Evolutionary conservation across 1,140 invertebrate species (phyloP).

Genomic region (Oryctes rhinoceros): DNA sequence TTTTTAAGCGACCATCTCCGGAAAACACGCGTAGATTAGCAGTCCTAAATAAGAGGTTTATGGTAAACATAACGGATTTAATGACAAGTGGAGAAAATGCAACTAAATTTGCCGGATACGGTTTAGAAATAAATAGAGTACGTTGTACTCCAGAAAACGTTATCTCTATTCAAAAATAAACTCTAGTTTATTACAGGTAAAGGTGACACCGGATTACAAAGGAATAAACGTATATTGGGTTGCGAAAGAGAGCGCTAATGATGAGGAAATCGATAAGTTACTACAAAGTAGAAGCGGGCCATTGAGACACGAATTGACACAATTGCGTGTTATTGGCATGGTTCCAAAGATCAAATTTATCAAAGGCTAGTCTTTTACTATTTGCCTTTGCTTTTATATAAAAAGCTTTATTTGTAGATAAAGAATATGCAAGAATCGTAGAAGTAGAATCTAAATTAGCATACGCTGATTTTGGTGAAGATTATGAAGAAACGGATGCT

Average conservation of each 20-base stretch:
- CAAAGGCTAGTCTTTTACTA: slow-evolving; percentile 62
- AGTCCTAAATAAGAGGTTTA: slow-evolving; percentile 81
- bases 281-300: slow-evolving; percentile 61
- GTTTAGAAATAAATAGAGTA: slow-evolving; percentile 74
- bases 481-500: slow-evolving; percentile 63
- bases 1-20: background rate
- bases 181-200: slow-evolving; percentile 40
- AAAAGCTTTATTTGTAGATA: slow-evolving; percentile 63
- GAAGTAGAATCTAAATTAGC: slow-evolving; percentile 68
- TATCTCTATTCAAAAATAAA: background rate
- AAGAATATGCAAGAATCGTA: slow-evolving; percentile 60
- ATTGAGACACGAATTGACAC: slow-evolving; percentile 72
- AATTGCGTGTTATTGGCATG: slow-evolving; percentile 73
- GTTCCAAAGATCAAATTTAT: slow-evolving; percentile 77
- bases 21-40: slow-evolving; percentile 61
- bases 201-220: slow-evolving; percentile 71
- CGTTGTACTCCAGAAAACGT: background rate
- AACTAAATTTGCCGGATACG: slow-evolving; percentile 66
- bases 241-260: slow-evolving; percentile 63
- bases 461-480: slow-evolving; percentile 69
- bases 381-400: background rate
- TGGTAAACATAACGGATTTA: slow-evolving; percentile 78
- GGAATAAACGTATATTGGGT: slow-evolving; percentile 75
- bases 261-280: slow-evolving; percentile 65
- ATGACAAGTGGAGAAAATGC: slow-evolving; percentile 73